Percentiles rank a stretch among this genome's conserved stretches.
Conservation (phyloP, 23 tunicate genomes). For the Halocynthia roretzi region DNA sequence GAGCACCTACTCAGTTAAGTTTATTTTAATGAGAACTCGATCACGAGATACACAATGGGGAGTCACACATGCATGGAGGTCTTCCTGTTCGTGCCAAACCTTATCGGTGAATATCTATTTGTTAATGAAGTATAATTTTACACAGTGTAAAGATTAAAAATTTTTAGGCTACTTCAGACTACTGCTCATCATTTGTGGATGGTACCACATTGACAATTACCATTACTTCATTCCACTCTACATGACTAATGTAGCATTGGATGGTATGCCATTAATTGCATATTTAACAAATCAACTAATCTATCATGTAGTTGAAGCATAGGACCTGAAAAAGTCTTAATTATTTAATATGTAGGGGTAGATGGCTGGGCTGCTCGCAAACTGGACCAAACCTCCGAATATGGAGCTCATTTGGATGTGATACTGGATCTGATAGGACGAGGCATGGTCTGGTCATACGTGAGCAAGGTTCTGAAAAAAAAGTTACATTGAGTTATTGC, state of each 20-base stretch:
- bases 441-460: constrained; percentile 57
- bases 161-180: constrained; percentile 35
- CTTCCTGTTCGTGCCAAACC: constrained; percentile 14
- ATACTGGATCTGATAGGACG: constrained; percentile 56
- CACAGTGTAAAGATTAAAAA: not conserved
- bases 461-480: constrained; percentile 20
- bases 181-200: constrained; percentile 13
- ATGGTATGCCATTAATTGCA: constrained; percentile 19
- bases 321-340: not conserved
- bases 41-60: not conserved
- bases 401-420: constrained; percentile 74
- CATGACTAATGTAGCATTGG: constrained; percentile 14
- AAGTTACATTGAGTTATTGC: not conserved
- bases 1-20: too few species aligned
- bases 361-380: constrained; percentile 72
- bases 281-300: not conserved
- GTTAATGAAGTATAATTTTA: not conserved
- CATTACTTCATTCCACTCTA: constrained; percentile 9
- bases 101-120: constrained; percentile 10
- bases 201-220: constrained; percentile 28
- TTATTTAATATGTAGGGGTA: constrained; percentile 9
- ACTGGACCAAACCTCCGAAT: constrained; percentile 52
- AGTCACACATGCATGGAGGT: not conserved
- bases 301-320: not conserved
- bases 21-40: too few species aligned